phyloP scores from a whole-genome alignment of 2,888 invertebrate genomes.

The Oligia strigilis region DNA sequence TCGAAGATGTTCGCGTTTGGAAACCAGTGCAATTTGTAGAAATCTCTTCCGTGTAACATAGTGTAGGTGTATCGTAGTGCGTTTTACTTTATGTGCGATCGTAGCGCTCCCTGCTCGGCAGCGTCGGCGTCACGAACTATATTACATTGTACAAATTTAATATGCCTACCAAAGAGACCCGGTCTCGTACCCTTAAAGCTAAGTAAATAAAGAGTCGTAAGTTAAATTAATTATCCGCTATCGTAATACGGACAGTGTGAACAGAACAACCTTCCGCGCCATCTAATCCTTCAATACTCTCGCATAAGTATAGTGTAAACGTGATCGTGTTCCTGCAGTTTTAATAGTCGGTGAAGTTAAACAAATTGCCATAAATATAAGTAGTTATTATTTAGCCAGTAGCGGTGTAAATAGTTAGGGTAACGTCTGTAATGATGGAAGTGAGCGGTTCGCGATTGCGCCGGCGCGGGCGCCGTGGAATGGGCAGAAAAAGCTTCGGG shows the following conservation, averaged over 20 bases:
- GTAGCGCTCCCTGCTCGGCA: constrained; percentile 78
- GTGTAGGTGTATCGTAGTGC: constrained; percentile 89
- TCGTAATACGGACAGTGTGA: constrained; percentile 83
- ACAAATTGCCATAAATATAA: constrained; percentile 91
- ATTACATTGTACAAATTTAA: constrained; percentile 90
- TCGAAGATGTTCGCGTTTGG: constrained; percentile 89
- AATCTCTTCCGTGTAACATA: constrained; percentile 90
- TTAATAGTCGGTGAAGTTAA: constrained; percentile 90
- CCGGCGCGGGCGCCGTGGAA: constrained; percentile 86
- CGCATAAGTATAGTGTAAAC: constrained; percentile 90
- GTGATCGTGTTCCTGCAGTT: constrained; percentile 91
- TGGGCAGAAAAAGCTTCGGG: constrained; percentile 86
- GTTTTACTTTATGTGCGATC: constrained; percentile 83
- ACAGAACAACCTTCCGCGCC: constrained; percentile 87
- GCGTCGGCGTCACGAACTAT: constrained; percentile 85
- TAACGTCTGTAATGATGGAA: constrained; percentile 82
- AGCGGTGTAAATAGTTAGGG: constrained; percentile 89
- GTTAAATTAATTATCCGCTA: constrained; percentile 86
- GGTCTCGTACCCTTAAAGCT: constrained; percentile 91
- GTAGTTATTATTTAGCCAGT: constrained; percentile 89
- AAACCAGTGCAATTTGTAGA: constrained; percentile 91
- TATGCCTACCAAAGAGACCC: constrained; percentile 91
- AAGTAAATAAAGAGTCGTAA: constrained; percentile 89
- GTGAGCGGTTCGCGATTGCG: constrained; percentile 85
- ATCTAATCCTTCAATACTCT: constrained; percentile 89